Evolutionary conservation across 2,797 vertebrate genomes (phyloP).

Genomic region (Ceryle rudis): DNA sequence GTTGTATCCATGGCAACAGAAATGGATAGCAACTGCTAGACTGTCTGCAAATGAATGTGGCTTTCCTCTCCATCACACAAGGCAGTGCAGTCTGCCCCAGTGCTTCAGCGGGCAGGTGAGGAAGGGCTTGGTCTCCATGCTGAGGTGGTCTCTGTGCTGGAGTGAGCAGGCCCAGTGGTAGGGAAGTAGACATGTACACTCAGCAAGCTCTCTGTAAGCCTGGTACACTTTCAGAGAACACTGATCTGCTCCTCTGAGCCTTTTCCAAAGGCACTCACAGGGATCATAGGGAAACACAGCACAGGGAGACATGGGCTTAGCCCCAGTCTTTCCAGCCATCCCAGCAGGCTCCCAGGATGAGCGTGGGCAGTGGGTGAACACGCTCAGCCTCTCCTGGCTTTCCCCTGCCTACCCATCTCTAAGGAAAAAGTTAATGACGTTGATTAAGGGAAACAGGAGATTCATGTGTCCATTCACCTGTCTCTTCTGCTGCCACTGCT

Average conservation of each 20-base stretch:
- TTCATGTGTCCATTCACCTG: background rate
- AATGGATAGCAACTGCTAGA: background rate
- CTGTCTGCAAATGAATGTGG: fast-evolving
- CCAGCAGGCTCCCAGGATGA: background rate
- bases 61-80: background rate
- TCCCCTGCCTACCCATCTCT: background rate
- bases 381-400: background rate
- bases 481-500: background rate
- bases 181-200: fast-evolving
- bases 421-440: background rate
- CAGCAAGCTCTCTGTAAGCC: background rate
- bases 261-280: background rate
- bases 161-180: background rate
- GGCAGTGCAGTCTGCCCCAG: background rate
- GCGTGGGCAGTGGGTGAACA: background rate
- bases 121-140: background rate
- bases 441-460: background rate
- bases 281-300: background rate
- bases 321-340: background rate
- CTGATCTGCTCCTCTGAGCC: background rate
- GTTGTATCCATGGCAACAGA: constrained; percentile 51
- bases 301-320: background rate
- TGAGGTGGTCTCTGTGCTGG: background rate
- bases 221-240: background rate
- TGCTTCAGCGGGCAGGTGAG: background rate